Percentiles rank a stretch among this genome's conserved stretches.
Conservation (phyloP, 2,113 vertebrate species). For the Chloroceryle aenea region DNA sequence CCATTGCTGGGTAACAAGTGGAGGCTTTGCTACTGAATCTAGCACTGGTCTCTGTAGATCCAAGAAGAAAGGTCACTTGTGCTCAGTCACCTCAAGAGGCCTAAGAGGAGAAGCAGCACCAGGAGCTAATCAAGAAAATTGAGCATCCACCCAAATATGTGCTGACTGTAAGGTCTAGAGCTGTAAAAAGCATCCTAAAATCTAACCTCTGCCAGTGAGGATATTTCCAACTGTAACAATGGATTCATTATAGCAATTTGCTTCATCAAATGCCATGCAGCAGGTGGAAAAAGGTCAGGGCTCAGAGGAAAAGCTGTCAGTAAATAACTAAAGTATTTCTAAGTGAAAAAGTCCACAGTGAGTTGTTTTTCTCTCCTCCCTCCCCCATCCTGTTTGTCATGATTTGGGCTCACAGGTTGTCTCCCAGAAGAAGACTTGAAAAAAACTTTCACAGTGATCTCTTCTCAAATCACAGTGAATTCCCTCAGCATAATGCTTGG, state of each 20-base stretch:
- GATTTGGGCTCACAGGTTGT: background rate
- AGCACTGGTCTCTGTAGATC: background rate
- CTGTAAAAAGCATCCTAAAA: background rate
- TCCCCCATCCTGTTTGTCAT: background rate
- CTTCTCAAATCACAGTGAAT: background rate
- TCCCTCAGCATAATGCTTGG: background rate
- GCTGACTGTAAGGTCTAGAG: background rate
- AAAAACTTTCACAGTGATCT: background rate
- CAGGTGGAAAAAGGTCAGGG: conserved; percentile 43
- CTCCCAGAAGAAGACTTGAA: background rate
- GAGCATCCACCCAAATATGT: background rate
- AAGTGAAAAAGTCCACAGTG: background rate
- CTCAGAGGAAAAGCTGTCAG: conserved; percentile 8
- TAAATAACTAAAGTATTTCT: conserved; percentile 26
- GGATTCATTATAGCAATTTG: conserved; percentile 5
- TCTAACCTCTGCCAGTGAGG: background rate
- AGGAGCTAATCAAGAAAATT: background rate
- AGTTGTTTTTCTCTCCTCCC: background rate
- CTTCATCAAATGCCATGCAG: conserved; percentile 29
- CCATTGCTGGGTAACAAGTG: background rate
- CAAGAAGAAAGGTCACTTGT: background rate
- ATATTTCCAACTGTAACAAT: conserved; percentile 30
- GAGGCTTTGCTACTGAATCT: background rate
- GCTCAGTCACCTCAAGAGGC: background rate
- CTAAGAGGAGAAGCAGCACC: background rate